phyloP scores from a whole-genome alignment of 92 coral and sea anemone genomes.

The Zoanthus gigantus region DNA sequence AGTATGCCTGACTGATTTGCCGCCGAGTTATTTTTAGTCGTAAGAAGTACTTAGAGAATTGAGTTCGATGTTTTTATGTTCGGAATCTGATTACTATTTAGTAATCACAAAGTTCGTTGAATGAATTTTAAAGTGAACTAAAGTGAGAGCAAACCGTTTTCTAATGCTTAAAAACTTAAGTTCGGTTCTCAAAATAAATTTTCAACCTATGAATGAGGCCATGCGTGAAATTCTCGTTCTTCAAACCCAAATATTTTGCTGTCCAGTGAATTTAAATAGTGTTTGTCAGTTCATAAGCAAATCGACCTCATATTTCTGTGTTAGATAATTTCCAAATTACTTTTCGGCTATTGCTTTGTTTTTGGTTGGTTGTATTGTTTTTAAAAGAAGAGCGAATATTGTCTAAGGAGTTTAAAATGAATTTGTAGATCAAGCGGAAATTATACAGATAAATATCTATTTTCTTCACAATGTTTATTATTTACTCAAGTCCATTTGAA shows the following conservation, averaged over 20 bases:
- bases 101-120: conserved; percentile 10
- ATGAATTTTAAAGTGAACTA: neutral
- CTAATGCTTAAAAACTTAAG: neutral
- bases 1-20: neutral
- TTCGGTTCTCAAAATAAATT: neutral
- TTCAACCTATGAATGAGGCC: neutral
- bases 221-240: conserved; percentile 10
- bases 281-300: conserved; percentile 14
- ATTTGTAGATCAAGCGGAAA: conserved; percentile 14
- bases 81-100: neutral
- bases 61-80: no score
- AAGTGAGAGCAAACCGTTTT: neutral
- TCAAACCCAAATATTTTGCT: neutral
- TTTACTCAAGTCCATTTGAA: conserved; percentile 4
- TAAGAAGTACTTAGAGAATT: neutral
- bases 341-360: conserved; percentile 2
- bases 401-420: neutral
- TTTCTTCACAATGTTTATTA: neutral
- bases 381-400: neutral
- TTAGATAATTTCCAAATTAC: conserved; percentile 10
- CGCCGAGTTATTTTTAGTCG: no score
- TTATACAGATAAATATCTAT: conserved; percentile 17
- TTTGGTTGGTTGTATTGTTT: neutral
- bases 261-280: conserved; percentile 5
- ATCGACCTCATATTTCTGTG: neutral